Evolutionary conservation across 1,140 invertebrate genomes (phyloP).

Genomic region (Bactericera cockerelli): DNA sequence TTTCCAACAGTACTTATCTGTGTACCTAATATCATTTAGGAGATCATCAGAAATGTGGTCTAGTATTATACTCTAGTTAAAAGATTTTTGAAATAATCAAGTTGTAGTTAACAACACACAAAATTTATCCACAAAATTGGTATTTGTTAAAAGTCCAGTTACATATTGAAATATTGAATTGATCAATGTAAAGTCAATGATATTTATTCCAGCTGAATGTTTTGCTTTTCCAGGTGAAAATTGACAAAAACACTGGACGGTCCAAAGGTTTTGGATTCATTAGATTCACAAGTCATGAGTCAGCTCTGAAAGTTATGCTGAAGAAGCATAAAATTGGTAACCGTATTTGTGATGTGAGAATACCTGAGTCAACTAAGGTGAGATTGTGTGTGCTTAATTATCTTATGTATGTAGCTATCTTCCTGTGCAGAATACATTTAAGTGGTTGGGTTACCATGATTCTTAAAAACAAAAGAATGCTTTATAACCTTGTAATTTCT

Average conservation of each 20-base stretch:
- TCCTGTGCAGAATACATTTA: not conserved
- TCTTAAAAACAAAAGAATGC: not conserved
- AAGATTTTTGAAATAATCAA: too few relatives aligned
- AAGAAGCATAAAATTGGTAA: conserved; percentile 57
- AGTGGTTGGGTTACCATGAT: not conserved
- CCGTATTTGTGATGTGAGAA: conserved; percentile 59
- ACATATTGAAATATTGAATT: too few relatives aligned
- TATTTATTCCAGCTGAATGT: too few relatives aligned
- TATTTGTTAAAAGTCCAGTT: too few relatives aligned
- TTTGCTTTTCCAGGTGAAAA: conserved; percentile 42
- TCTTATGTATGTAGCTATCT: not conserved
- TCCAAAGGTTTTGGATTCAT: conserved; percentile 71
- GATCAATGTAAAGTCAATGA: too few relatives aligned
- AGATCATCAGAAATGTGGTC: too few relatives aligned
- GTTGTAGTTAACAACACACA: too few relatives aligned
- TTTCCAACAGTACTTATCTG: too few relatives aligned
- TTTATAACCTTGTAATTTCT: not conserved
- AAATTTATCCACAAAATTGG: too few relatives aligned
- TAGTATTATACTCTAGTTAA: too few relatives aligned
- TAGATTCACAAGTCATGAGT: conserved; percentile 49
- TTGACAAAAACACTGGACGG: conserved; percentile 50
- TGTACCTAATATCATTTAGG: too few relatives aligned
- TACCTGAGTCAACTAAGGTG: conserved; percentile 41
- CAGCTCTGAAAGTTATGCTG: conserved; percentile 40
- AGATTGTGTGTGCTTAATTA: not conserved